phyloP scores from a whole-genome alignment of 1,140 invertebrate species.

The Aphidius ervi region DNA sequence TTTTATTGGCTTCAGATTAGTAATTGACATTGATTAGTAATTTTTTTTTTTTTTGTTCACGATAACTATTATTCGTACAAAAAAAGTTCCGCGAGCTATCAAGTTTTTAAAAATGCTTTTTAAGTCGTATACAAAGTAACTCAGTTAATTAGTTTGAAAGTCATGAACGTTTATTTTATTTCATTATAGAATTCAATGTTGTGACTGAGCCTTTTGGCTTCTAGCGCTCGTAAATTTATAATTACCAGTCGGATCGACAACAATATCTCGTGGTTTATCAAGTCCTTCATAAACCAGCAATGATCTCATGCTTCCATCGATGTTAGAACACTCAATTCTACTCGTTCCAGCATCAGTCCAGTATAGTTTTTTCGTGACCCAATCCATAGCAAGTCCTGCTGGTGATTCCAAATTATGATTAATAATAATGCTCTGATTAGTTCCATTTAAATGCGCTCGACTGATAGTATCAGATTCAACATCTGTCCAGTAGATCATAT shows the following conservation, averaged over 20 bases:
- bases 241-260: slow-evolving; percentile 72
- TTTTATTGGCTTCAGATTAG: too few species aligned
- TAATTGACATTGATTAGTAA: too few species aligned
- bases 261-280: slow-evolving; percentile 79
- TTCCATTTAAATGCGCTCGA: slow-evolving; percentile 72
- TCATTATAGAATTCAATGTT: neutral
- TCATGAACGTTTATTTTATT: neutral
- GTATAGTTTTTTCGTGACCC: slow-evolving; percentile 82
- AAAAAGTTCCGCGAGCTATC: too few species aligned
- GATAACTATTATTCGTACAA: too few species aligned
- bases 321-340: slow-evolving; percentile 76
- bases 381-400: slow-evolving; percentile 77
- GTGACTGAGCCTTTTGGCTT: neutral
- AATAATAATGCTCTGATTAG: slow-evolving; percentile 65
- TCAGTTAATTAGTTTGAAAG: neutral
- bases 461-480: slow-evolving; percentile 79
- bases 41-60: too few species aligned
- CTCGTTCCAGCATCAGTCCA: slow-evolving; percentile 83
- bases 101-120: too few species aligned
- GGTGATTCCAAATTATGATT: slow-evolving; percentile 68
- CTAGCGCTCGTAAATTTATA: neutral
- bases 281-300: slow-evolving; percentile 76
- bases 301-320: slow-evolving; percentile 71
- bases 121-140: too few species aligned
- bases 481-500: slow-evolving; percentile 86